These are phyloP conservation scores for Erannis defoliaria DNA, from an alignment of 2,888 invertebrate genomes.

Conservation along the genomic window DNA sequence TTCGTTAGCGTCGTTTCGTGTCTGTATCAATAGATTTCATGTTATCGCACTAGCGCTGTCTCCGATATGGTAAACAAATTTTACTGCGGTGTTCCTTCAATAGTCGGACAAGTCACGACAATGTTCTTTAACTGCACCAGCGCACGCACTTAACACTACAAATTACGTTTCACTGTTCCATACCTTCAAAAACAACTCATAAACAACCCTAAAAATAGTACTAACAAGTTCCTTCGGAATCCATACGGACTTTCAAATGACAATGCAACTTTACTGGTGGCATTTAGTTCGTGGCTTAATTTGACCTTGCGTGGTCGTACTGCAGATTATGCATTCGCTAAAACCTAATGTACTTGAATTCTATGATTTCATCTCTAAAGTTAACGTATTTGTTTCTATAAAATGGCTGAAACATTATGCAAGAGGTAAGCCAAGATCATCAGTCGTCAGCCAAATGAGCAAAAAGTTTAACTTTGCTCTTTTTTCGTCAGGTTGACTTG, in stretches of 20 bases:
- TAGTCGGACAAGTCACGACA: slow-evolving; percentile 75
- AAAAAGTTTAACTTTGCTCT: slow-evolving; percentile 57
- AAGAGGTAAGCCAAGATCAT: slow-evolving; percentile 65
- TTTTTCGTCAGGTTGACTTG: slow-evolving; percentile 72
- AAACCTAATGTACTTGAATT: slow-evolving; percentile 38
- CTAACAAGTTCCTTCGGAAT: slow-evolving; percentile 14
- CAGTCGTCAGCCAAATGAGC: slow-evolving; percentile 44
- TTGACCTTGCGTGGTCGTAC: slow-evolving; percentile 41
- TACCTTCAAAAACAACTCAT: slow-evolving; percentile 42
- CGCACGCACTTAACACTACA: slow-evolving; percentile 74
- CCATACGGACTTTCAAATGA: slow-evolving; percentile 22
- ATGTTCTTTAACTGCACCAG: slow-evolving; percentile 63
- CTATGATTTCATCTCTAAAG: slow-evolving; percentile 32
- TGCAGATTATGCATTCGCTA: slow-evolving; percentile 34
- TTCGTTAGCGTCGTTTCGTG: slow-evolving; percentile 52
- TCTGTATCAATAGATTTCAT: slow-evolving; percentile 59
- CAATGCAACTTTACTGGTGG: slow-evolving; percentile 37
- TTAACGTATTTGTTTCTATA: not conserved
- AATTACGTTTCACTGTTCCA: slow-evolving; percentile 29
- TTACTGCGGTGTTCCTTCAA: slow-evolving; percentile 68
- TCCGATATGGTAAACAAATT: slow-evolving; percentile 68
- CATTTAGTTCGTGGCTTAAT: slow-evolving; percentile 35
- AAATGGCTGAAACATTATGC: slow-evolving; percentile 8
- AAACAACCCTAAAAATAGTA: slow-evolving; percentile 36
- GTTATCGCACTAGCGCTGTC: slow-evolving; percentile 55